Percentiles rank a stretch among this genome's conserved stretches.
These are phyloP conservation scores for Subacronicta megacephala DNA, from an alignment of 2,888 invertebrate species.

Conservation along the genomic window DNA sequence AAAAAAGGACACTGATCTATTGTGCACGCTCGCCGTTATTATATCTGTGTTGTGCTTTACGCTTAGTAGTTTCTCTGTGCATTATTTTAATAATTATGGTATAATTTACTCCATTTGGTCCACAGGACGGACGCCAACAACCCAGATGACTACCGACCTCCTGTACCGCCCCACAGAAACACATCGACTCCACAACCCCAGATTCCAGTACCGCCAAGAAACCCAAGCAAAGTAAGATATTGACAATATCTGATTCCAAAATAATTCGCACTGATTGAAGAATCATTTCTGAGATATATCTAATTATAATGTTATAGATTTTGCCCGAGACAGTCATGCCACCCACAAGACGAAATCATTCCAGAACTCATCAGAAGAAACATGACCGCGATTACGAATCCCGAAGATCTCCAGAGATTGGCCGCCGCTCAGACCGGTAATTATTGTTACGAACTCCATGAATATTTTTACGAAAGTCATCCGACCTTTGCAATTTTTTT, in stretches of 20 bases:
- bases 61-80: slow-evolving; percentile 59
- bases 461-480: not conserved
- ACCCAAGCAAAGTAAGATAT: slow-evolving; percentile 83
- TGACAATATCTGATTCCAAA: not conserved
- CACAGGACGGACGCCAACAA: slow-evolving; percentile 82
- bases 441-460: not conserved
- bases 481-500: not conserved
- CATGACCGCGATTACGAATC: slow-evolving; percentile 82
- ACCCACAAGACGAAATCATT: slow-evolving; percentile 84
- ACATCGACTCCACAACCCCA: slow-evolving; percentile 86
- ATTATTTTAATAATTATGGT: slow-evolving; percentile 70
- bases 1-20: not conserved
- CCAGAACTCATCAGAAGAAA: slow-evolving; percentile 83
- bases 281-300: not conserved
- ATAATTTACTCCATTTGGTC: slow-evolving; percentile 76
- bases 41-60: slow-evolving; percentile 23
- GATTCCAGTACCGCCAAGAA: slow-evolving; percentile 79
- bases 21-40: slow-evolving; percentile 24
- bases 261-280: not conserved
- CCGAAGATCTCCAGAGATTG: slow-evolving; percentile 83
- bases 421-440: slow-evolving; percentile 83
- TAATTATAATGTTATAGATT: slow-evolving; percentile 66
- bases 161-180: slow-evolving; percentile 96
- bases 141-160: slow-evolving; percentile 93
- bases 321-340: slow-evolving; percentile 88